Base-by-base conservation (phyloP, 2,113 vertebrate genomes). In the Coregonus clupeaformis region DNA sequence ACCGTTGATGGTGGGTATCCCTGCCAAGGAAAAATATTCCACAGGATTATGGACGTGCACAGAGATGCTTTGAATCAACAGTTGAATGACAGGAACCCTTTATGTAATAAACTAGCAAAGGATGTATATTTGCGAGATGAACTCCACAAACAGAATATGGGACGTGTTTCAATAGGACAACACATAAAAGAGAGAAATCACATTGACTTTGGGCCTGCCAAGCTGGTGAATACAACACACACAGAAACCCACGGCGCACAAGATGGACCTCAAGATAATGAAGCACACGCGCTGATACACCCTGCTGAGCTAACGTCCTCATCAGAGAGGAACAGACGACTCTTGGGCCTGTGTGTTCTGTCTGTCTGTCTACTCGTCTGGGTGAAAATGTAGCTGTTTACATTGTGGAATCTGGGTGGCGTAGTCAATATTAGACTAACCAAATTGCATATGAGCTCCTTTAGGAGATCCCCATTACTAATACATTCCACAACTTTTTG, bases 21-120 rank as follows among this genome's bases (percentile, higher is more conserved):
- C 87, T 90, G 83, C 85, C 71, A 75, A 77, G 47, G 77, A 82
- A 86, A 87, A 86, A 77, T 87, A 84, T 60, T 22, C 57, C 57
- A 20, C 57, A 60, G n/a, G 57, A 60, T 60, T 60, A 60, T 22
- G 18, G 5, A n/a, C 72, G 67, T n/a, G 14, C 65, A 14, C 1
- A 68, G 74, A 82, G 84, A 82, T 80, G 85, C 80, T 45, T 60
- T 24, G 9, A 47, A 42, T 42, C 36, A 42, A 42, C 36, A 42
- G 36, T 42, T 1, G 5, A 11, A 47, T 47, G 12, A 24, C 11
- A 24, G n/a, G 6, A 24, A 29, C 13, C 18, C 30, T 47, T 12
- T n/a, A 24, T 25, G 32, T 67, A 20, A 9, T 9, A 36, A 20
- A 20, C 6, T 20, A 9, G 5, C 65, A 16, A 14, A 27, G 65